Base-by-base conservation (phyloP, 2,113 vertebrate genomes). In the Coptodon rendalli region DNA sequence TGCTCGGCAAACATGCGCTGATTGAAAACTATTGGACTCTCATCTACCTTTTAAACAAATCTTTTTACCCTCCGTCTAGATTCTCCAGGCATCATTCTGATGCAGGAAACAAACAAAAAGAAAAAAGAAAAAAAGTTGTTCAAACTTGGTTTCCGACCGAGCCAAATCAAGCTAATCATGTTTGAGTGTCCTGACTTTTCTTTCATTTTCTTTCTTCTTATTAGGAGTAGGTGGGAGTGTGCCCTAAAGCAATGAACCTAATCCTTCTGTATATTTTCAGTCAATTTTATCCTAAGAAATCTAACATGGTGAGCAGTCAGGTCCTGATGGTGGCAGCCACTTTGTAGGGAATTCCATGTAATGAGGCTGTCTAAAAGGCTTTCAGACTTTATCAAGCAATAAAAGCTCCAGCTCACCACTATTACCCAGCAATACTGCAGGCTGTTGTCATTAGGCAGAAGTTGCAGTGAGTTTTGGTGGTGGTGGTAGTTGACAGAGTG, bases 381-480 rank as follows among this genome's bases (percentile, higher is more conserved):
- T 97, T 97, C 95, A 97, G 96, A 95, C 95, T 96, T 96, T 95
- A 97, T 97, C 95, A 97, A 94, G 93, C 92, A 93, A 93, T 97
- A 97, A 96, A 96, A 96, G 96, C 96, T 83, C 89, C 93, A 88
- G 92, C 94, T 92, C 92, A 93, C 84, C 73, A 68, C 88, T 89
- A 87, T 93, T 90, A 91, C 89, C 84, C 79, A 53, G 89, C 80
- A 90, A 24, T 89, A 81, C 90, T 56, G 88, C 91, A 85, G 88
- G 66, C 83, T 81, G 83, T 82, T 89, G 90, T 90, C 87, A 95
- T 95, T 91, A 94, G 82, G 87, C 56, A 59, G 82, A 81, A 86
- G 84, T 87, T 86, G 81, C 14, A 24, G 76, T 86, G 87, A 92
- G 84, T 61, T 89, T 81, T 83, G 34, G 22, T n/a, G 36, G 76